These are phyloP conservation scores for Papilio polyxenes DNA, from an alignment of 1,140 invertebrate species.

Conservation along the genomic window DNA sequence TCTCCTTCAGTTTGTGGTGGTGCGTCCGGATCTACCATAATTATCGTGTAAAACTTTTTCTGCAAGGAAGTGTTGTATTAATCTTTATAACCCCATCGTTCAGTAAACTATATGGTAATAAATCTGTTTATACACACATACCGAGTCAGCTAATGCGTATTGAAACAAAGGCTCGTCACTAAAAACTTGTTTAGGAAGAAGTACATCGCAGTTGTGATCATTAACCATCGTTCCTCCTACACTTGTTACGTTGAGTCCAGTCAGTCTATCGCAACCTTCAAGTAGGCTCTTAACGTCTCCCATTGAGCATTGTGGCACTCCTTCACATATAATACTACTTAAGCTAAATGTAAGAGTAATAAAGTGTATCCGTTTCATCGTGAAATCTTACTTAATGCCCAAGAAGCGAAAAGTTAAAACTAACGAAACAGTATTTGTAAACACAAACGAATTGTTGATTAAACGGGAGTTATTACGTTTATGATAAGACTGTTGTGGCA, in stretches of 20 bases:
- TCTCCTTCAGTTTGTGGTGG: conserved; percentile 68
- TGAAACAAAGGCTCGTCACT: conserved; percentile 71
- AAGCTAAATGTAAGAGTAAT: conserved; percentile 4
- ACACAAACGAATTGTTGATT: neutral
- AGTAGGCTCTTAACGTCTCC: conserved; percentile 68
- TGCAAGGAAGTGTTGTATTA: conserved; percentile 48
- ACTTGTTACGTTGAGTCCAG: conserved; percentile 70
- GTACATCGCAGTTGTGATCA: conserved; percentile 75
- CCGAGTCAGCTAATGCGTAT: conserved; percentile 68
- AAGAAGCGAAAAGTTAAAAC: neutral
- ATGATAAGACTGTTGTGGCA: neutral
- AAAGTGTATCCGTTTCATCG: conserved; percentile 9
- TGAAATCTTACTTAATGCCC: conserved; percentile 4
- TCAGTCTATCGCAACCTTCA: conserved; percentile 69
- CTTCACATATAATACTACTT: conserved; percentile 36
- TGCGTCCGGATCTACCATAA: conserved; percentile 72
- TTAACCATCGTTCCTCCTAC: conserved; percentile 74
- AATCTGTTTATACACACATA: conserved; percentile 43
- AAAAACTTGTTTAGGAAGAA: conserved; percentile 75
- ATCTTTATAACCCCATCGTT: neutral
- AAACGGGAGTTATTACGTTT: neutral
- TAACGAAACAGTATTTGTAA: conserved; percentile 7
- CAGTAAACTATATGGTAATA: neutral
- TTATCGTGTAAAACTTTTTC: conserved; percentile 74
- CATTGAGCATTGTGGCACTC: conserved; percentile 55